Percentiles rank a stretch among this genome's conserved stretches.
Evolutionary conservation across 1,140 invertebrate genomes (phyloP).

Genomic region (Ceratoteleas bidentatus): DNA sequence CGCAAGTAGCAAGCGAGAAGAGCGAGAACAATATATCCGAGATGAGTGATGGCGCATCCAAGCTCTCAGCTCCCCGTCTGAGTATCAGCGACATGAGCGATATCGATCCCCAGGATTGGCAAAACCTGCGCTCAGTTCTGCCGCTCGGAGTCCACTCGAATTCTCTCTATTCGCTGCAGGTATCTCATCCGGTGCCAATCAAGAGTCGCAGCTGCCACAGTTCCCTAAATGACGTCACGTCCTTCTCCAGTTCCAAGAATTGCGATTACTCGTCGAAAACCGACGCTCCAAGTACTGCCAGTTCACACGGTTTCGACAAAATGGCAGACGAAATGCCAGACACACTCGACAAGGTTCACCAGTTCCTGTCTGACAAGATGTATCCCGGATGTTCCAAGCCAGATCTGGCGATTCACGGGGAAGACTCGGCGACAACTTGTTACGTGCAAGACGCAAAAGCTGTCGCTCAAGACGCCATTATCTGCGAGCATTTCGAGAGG

Average conservation of each 20-base stretch:
- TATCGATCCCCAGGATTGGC: slow-evolving; percentile 15
- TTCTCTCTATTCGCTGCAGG: slow-evolving; percentile 73
- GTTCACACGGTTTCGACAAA: slow-evolving; percentile 65
- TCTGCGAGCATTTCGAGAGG: slow-evolving; percentile 50
- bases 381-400: slow-evolving; percentile 51
- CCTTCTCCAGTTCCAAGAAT: slow-evolving; percentile 70
- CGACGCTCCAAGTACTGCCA: slow-evolving; percentile 67
- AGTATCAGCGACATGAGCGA: slow-evolving; percentile 59
- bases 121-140: slow-evolving; percentile 18
- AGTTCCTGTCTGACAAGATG: slow-evolving; percentile 43
- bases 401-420: slow-evolving; percentile 13
- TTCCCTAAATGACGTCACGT: slow-evolving; percentile 74
- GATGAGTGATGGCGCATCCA: slow-evolving; percentile 69
- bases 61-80: slow-evolving; percentile 5
- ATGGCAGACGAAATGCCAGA: slow-evolving; percentile 55
- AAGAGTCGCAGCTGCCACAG: slow-evolving; percentile 71
- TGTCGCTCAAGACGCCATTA: slow-evolving; percentile 31
- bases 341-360: slow-evolving; percentile 51
- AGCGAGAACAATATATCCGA: slow-evolving; percentile 78
- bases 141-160: slow-evolving; percentile 70
- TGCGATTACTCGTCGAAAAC: slow-evolving; percentile 71
- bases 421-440: slow-evolving; percentile 37
- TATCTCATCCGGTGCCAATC: slow-evolving; percentile 60
- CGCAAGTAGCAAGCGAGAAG: slow-evolving; percentile 81
- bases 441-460: slow-evolving; percentile 37